Percentiles rank a stretch among this genome's conserved stretches.
Evolutionary conservation across 2,797 vertebrate species (phyloP).

Genomic region (Brachyalestes nurse): DNA sequence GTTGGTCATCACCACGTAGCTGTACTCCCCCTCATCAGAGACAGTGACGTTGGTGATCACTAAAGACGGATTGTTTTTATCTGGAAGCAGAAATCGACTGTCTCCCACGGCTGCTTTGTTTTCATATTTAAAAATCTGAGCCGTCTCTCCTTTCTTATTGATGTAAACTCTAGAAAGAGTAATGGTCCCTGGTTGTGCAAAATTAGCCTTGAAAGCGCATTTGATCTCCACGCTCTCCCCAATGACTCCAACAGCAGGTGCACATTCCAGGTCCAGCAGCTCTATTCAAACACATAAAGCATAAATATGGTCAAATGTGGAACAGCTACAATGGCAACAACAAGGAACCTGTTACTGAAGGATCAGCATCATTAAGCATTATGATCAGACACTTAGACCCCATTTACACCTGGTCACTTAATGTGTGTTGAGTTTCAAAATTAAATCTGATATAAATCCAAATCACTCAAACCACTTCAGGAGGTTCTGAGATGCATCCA

Average conservation of each 20-base stretch:
- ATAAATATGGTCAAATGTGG: too few relatives aligned
- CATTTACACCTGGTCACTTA: too few relatives aligned
- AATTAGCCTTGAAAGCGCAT: not conserved
- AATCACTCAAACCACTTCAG: too few relatives aligned
- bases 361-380: too few relatives aligned
- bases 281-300: not conserved
- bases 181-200: not conserved
- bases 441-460: too few relatives aligned
- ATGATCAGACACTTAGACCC: too few relatives aligned
- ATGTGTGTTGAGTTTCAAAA: too few relatives aligned
- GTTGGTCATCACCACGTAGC: not conserved
- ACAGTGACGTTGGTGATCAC: not conserved
- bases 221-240: not conserved
- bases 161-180: not conserved
- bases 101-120: not conserved
- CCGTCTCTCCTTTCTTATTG: not conserved
- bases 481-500: too few relatives aligned
- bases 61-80: not conserved
- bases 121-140: fast-evolving
- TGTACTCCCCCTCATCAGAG: constrained; percentile 32
- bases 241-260: not conserved
- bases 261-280: not conserved
- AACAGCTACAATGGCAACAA: too few relatives aligned
- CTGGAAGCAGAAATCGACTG: not conserved
- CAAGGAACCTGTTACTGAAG: too few relatives aligned